phyloP scores from a whole-genome alignment of 2,113 vertebrate species.

The Scatophagus argus region DNA sequence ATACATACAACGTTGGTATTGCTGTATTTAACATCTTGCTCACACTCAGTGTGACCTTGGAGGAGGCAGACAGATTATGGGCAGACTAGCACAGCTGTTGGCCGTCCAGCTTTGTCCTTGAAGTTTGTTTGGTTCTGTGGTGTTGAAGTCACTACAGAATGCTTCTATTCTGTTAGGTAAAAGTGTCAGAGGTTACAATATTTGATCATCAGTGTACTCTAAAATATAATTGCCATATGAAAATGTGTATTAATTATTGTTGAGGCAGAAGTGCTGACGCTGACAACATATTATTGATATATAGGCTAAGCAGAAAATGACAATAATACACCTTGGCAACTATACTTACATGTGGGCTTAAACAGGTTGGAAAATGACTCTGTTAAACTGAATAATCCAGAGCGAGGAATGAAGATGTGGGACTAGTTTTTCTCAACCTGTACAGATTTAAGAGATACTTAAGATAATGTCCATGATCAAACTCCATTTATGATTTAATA shows the following conservation, averaged over 20 bases:
- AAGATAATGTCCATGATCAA: constrained; percentile 5
- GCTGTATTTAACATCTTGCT: constrained; percentile 53
- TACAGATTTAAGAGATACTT: background rate
- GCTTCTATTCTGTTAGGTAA: background rate
- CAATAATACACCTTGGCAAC: too few relatives aligned
- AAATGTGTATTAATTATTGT: constrained; percentile 1
- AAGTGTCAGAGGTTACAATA: background rate
- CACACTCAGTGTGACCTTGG: constrained; percentile 66
- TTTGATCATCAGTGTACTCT: background rate
- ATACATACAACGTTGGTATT: too few relatives aligned
- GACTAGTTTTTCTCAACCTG: background rate
- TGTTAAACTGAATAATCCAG: background rate
- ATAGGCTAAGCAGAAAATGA: too few relatives aligned
- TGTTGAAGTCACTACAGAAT: constrained; percentile 22
- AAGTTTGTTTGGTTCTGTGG: constrained; percentile 50
- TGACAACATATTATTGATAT: too few relatives aligned
- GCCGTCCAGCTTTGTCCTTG: constrained; percentile 66
- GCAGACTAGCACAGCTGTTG: constrained; percentile 65
- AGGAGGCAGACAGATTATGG: constrained; percentile 63
- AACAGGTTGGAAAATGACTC: background rate
- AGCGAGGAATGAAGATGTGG: background rate
- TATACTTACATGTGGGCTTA: too few relatives aligned
- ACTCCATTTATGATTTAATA: constrained; percentile 22
- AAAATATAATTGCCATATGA: background rate
- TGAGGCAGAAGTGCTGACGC: constrained; percentile 7